These are phyloP conservation scores for Nematolebias whitei DNA, from an alignment of 2,113 vertebrate genomes.

Conservation along the genomic window DNA sequence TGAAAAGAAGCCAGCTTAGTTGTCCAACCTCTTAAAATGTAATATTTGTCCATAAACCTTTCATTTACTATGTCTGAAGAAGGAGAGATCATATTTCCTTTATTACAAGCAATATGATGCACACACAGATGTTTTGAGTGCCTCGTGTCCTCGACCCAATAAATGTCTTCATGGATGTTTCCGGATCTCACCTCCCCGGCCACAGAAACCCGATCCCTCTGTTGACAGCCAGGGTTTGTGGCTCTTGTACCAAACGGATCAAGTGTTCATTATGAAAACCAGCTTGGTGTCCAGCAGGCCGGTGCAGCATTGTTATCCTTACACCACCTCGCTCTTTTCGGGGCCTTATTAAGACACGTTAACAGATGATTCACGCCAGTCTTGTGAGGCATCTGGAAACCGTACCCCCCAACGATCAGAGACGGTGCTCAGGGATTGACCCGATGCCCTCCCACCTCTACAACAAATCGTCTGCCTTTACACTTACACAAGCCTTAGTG, in stretches of 20 bases:
- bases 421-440: background rate
- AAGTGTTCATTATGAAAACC: slow-evolving; percentile 59
- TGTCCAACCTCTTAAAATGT: slow-evolving; percentile 5
- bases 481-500: background rate
- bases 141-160: slow-evolving; percentile 25
- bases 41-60: background rate
- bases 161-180: slow-evolving; percentile 51
- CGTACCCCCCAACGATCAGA: slow-evolving; percentile 20
- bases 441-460: slow-evolving; percentile 11
- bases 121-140: background rate
- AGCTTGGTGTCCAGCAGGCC: slow-evolving; percentile 44
- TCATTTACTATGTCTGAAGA: background rate
- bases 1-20: background rate
- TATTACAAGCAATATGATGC: too few relatives aligned
- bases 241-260: slow-evolving; percentile 56
- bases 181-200: slow-evolving; percentile 18
- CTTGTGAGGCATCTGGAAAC: slow-evolving; percentile 51
- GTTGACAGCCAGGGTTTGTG: slow-evolving; percentile 59
- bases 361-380: slow-evolving; percentile 58
- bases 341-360: slow-evolving; percentile 55
- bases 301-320: slow-evolving; percentile 43
- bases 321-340: slow-evolving; percentile 44
- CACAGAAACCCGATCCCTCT: slow-evolving; percentile 59
- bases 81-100: background rate
- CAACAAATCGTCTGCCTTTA: slow-evolving; percentile 7